A percentile compares a stretch with the other conserved stretches of the same genome.
Evolutionary conservation across 2,888 invertebrate genomes (phyloP).

Genomic region (Chymomyza procnemis): DNA sequence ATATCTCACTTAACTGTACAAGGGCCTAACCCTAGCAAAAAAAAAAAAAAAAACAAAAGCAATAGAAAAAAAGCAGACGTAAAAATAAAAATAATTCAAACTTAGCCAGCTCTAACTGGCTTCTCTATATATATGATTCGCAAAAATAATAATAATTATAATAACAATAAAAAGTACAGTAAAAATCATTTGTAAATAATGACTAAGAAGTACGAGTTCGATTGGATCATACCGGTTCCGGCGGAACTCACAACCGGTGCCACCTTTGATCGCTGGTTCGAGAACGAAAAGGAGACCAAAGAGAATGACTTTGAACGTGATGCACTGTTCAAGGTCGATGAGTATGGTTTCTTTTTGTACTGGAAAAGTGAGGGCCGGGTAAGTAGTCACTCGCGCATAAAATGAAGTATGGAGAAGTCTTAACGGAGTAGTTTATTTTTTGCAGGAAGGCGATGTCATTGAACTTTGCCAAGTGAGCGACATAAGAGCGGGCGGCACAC

Average conservation of each 20-base stretch:
- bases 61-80: not conserved
- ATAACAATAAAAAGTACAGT: not conserved
- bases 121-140: not conserved
- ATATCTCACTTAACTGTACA: conserved; percentile 4
- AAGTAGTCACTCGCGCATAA: too few relatives aligned
- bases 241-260: conserved; percentile 88
- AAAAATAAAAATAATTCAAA: not conserved
- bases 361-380: conserved; percentile 98
- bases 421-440: too few relatives aligned
- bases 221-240: conserved; percentile 97
- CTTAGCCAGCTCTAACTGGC: not conserved
- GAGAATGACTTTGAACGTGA: conserved; percentile 89
- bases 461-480: conserved; percentile 99
- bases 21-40: conserved; percentile 17
- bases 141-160: not conserved
- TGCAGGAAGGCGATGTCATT: conserved; percentile 97
- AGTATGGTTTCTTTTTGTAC: conserved; percentile 98
- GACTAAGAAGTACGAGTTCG: conserved; percentile 99
- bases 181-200: conserved; percentile 79
- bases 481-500: conserved; percentile 94
- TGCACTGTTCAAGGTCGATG: conserved; percentile 95
- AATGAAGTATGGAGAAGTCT: too few relatives aligned
- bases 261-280: conserved; percentile 97
- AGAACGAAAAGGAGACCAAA: conserved; percentile 91
- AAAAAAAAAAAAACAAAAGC: not conserved